Conservation (phyloP, 2,888 invertebrate genomes). For the Sisyra terminalis region DNA sequence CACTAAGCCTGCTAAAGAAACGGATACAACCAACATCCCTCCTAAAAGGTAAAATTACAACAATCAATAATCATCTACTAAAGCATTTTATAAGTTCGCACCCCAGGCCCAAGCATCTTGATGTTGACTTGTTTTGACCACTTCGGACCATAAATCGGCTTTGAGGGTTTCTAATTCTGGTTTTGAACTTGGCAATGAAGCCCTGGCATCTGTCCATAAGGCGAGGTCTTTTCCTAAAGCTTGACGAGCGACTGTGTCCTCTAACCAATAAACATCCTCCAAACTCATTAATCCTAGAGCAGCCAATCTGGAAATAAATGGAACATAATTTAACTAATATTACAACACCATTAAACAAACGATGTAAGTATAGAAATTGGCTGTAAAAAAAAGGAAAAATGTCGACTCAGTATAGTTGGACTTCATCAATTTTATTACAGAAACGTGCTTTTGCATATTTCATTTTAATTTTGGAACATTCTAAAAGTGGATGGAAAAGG, state of each 20-base stretch:
- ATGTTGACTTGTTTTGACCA: slow-evolving; percentile 70
- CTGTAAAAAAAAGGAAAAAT: too few relatives aligned
- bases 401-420: too few relatives aligned
- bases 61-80: slow-evolving; percentile 72
- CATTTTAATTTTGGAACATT: too few relatives aligned
- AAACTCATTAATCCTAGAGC: slow-evolving; percentile 70
- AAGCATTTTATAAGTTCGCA: slow-evolving; percentile 18
- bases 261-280: slow-evolving; percentile 82
- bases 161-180: slow-evolving; percentile 62
- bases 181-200: slow-evolving; percentile 68
- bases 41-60: slow-evolving; percentile 34
- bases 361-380: too few relatives aligned
- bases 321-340: too few relatives aligned
- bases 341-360: too few relatives aligned
- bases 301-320: slow-evolving; percentile 35
- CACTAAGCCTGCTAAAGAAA: slow-evolving; percentile 76
- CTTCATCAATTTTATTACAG: too few relatives aligned
- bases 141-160: slow-evolving; percentile 70
- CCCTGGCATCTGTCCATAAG: slow-evolving; percentile 63
- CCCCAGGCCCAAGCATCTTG: slow-evolving; percentile 87
- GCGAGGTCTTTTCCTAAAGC: slow-evolving; percentile 60
- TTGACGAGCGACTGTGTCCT: slow-evolving; percentile 61
- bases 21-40: slow-evolving; percentile 80
- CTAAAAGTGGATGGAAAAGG: too few relatives aligned
- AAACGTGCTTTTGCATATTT: too few relatives aligned